phyloP scores from a whole-genome alignment of 2,888 invertebrate species.

The Griposia aprilina region DNA sequence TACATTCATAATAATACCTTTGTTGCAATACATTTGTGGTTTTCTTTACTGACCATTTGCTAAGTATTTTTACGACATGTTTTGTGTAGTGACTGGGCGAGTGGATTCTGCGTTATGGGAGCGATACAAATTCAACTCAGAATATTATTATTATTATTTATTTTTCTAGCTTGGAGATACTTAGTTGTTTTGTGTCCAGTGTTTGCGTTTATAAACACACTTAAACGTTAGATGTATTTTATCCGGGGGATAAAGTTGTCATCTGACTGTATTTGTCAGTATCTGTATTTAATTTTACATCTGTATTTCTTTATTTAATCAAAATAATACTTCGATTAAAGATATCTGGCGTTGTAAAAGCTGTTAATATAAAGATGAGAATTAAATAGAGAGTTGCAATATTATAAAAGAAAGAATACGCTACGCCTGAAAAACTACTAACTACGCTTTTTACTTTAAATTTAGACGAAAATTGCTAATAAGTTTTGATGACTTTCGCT shows the following conservation, averaged over 20 bases:
- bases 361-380: not conserved
- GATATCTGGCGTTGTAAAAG: not conserved
- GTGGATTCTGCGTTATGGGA: not conserved
- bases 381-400: not conserved
- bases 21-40: not conserved
- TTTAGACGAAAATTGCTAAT: too few relatives aligned
- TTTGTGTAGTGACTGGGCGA: not conserved
- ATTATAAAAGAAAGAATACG: not conserved
- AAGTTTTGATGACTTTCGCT: not conserved
- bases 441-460: not conserved
- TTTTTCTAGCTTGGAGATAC: not conserved
- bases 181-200: not conserved
- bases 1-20: conserved; percentile 8
- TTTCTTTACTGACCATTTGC: conserved; percentile 8
- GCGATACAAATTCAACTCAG: not conserved
- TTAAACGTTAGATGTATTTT: not conserved
- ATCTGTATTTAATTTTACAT: not conserved
- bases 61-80: not conserved
- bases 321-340: not conserved
- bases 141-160: not conserved
- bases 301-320: not conserved
- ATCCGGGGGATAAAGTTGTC: not conserved
- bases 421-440: not conserved
- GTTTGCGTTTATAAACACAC: not conserved
- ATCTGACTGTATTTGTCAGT: not conserved